phyloP scores from a whole-genome alignment of 2,113 vertebrate genomes.

The Notarius lentiginosus region DNA sequence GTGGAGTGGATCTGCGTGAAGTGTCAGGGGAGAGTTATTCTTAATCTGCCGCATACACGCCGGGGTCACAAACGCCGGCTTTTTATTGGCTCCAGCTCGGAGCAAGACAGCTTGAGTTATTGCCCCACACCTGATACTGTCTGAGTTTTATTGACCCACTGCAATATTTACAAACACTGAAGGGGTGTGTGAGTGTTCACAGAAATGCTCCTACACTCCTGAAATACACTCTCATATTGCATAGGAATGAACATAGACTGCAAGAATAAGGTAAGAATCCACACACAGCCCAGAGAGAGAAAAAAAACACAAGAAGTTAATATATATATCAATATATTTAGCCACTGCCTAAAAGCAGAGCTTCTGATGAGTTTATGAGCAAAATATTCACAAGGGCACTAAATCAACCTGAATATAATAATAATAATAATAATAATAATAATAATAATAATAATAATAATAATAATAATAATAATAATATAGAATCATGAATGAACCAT shows the following conservation, averaged over 20 bases:
- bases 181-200: conserved; percentile 12
- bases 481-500: no score
- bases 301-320: no score
- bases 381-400: no score
- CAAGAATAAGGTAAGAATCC: neutral
- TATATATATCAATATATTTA: no score
- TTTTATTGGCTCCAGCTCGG: conserved; percentile 57
- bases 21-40: conserved; percentile 51
- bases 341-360: no score
- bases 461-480: no score
- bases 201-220: conserved; percentile 30
- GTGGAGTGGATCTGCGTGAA: conserved; percentile 58
- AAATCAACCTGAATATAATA: no score
- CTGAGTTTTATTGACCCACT: conserved; percentile 40
- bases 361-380: no score
- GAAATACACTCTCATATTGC: neutral
- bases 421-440: no score
- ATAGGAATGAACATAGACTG: neutral
- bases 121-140: conserved; percentile 41
- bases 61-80: conserved; percentile 61
- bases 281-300: neutral
- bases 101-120: conserved; percentile 37
- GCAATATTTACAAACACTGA: conserved; percentile 40
- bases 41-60: conserved; percentile 30
- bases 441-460: no score